phyloP scores from a whole-genome alignment of 2,113 vertebrate species.

The Taurulus bubalis region DNA sequence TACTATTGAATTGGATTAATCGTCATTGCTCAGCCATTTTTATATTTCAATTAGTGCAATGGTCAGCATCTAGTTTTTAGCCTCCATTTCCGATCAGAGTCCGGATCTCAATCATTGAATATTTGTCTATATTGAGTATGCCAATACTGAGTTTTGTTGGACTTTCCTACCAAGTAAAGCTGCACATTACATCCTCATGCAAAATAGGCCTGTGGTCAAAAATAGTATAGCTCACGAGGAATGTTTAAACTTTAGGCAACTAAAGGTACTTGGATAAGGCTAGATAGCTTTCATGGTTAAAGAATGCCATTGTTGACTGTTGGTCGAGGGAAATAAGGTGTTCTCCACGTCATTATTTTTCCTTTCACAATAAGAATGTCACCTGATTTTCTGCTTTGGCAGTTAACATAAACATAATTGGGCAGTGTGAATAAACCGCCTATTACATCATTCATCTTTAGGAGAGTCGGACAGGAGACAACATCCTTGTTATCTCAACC shows the following conservation, averaged over 20 bases:
- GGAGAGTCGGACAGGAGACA: neutral
- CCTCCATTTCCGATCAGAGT: neutral
- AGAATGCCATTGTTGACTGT: neutral
- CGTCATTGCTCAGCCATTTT: conserved; percentile 56
- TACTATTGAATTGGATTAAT: conserved; percentile 55
- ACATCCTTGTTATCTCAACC: neutral
- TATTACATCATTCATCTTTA: neutral
- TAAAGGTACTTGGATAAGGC: neutral
- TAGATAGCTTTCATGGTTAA: neutral
- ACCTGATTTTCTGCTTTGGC: neutral
- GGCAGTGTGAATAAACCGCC: neutral
- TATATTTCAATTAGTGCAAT: conserved; percentile 45
- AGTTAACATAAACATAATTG: neutral
- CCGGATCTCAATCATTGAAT: neutral
- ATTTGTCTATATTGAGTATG: too few species aligned
- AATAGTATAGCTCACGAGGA: neutral
- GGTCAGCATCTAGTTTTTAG: conserved; percentile 7
- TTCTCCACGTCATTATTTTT: neutral
- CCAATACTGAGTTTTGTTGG: neutral
- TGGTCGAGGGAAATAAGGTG: neutral
- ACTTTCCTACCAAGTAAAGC: neutral
- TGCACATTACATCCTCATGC: neutral
- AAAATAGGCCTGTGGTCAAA: neutral
- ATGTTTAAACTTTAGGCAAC: neutral
- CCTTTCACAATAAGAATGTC: neutral